A percentile compares a stretch with the other conserved stretches of the same genome.
phyloP scores from a whole-genome alignment of 2,888 invertebrate species.

The Scaptomyza tumidula region DNA sequence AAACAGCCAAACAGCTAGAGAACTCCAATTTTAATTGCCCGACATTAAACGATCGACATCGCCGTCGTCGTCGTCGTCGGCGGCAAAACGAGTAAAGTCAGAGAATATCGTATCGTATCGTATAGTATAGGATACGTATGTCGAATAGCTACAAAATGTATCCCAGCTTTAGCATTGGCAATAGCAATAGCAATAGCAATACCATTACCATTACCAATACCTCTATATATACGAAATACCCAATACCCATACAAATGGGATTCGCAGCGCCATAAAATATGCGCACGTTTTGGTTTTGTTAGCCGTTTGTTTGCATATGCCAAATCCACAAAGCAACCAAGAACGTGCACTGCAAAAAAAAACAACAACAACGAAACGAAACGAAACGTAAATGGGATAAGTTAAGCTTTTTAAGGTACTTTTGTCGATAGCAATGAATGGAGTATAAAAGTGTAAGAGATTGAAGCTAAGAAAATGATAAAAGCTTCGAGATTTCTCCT shows the following conservation, averaged over 20 bases:
- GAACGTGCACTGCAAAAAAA: slow-evolving; percentile 1
- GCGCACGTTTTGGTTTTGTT: slow-evolving; percentile 78
- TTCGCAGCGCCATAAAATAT: slow-evolving; percentile 75
- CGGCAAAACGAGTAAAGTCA: slow-evolving; percentile 26
- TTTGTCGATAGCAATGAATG: no score
- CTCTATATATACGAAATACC: slow-evolving; percentile 2
- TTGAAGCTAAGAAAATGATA: no score
- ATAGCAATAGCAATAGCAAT: slow-evolving; percentile 27
- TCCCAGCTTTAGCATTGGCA: slow-evolving; percentile 17
- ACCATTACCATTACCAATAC: slow-evolving; percentile 48
- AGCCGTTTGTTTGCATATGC: slow-evolving; percentile 74
- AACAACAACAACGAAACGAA: background rate
- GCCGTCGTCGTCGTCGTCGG: slow-evolving; percentile 33
- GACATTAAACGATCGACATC: slow-evolving; percentile 76
- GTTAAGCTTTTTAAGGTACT: background rate
- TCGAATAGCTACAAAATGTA: slow-evolving; percentile 21
- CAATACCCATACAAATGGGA: slow-evolving; percentile 42
- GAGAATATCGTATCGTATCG: no score
- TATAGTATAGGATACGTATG: slow-evolving; percentile 5
- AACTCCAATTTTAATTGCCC: slow-evolving; percentile 76
- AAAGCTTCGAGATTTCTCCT: no score
- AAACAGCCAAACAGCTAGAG: slow-evolving; percentile 32
- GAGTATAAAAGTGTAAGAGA: no score
- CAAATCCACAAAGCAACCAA: slow-evolving; percentile 32
- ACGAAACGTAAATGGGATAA: background rate